phyloP scores from a whole-genome alignment of 2,888 invertebrate species.

The Agrotis segetum region DNA sequence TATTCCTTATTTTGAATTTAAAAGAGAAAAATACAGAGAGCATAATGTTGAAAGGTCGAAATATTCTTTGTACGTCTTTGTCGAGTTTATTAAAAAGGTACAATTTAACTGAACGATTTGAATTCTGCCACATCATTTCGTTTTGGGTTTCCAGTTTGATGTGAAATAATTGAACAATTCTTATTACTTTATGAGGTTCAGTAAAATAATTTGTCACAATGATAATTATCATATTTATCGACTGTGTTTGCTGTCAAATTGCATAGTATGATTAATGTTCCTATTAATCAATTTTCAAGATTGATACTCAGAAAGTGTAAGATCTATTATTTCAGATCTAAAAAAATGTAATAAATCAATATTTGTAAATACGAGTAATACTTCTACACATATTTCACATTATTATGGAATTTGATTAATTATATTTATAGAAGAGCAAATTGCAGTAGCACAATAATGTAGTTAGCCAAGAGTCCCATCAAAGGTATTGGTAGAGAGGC shows the following conservation, averaged over 20 bases:
- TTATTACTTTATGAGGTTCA: not conserved
- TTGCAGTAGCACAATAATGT: slow-evolving; percentile 57
- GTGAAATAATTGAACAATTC: not conserved
- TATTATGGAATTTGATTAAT: too few species aligned
- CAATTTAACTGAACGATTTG: not conserved
- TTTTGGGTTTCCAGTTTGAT: not conserved
- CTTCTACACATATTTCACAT: too few species aligned
- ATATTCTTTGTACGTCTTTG: not conserved
- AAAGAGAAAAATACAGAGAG: slow-evolving; percentile 17
- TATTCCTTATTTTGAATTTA: slow-evolving; percentile 27
- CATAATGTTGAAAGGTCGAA: slow-evolving; percentile 26
- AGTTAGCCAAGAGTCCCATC: slow-evolving; percentile 31
- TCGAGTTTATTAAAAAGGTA: not conserved
- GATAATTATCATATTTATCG: too few species aligned
- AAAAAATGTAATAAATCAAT: too few species aligned
- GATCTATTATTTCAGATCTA: too few species aligned
- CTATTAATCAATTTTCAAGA: not conserved
- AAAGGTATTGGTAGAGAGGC: slow-evolving; percentile 46
- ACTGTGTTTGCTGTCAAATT: not conserved
- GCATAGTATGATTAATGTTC: not conserved
- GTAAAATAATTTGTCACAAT: not conserved
- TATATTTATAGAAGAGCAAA: slow-evolving; percentile 28
- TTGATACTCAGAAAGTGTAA: too few species aligned
- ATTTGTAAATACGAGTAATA: too few species aligned
- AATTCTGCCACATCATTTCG: slow-evolving; percentile 3